Conservation (phyloP, 2,797 vertebrate genomes). For the Brachyrhaphis roseni region DNA sequence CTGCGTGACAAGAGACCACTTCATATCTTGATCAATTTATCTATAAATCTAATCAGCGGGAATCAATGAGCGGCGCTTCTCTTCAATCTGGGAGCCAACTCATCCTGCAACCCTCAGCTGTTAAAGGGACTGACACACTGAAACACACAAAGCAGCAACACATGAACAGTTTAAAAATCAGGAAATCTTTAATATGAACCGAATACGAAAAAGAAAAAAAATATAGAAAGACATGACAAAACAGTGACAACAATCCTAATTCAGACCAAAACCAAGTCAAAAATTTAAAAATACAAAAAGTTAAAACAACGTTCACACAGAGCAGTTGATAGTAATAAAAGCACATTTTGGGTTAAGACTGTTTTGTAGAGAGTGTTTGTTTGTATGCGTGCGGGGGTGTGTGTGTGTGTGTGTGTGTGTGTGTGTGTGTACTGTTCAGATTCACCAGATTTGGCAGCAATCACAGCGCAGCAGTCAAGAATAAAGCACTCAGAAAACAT, state of each 20-base stretch:
- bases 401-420: conserved; percentile 24
- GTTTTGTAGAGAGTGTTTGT: conserved; percentile 45
- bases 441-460: conserved; percentile 74
- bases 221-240: conserved; percentile 71
- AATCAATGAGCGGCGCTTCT: conserved; percentile 57
- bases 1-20: conserved; percentile 60
- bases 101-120: conserved; percentile 31
- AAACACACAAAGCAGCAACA: conserved; percentile 30
- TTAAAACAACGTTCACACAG: conserved; percentile 63
- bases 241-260: conserved; percentile 64
- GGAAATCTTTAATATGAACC: conserved; percentile 79
- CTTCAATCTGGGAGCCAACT: conserved; percentile 40
- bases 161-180: conserved; percentile 73
- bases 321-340: conserved; percentile 70
- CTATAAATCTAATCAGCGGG: conserved; percentile 73
- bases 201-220: conserved; percentile 72
- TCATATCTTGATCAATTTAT: conserved; percentile 72
- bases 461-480: conserved; percentile 76
- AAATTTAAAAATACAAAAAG: conserved; percentile 45
- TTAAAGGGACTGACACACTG: conserved; percentile 26
- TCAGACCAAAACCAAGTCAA: conserved; percentile 46
- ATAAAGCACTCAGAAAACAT: conserved; percentile 78
- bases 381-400: conserved; percentile 46
- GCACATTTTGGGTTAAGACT: conserved; percentile 73
- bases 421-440: conserved; percentile 68